Percentiles rank a stretch among this genome's conserved stretches.
Evolutionary conservation across 2,113 vertebrate species (phyloP).

Genomic region (Dasypus novemcinctus): DNA sequence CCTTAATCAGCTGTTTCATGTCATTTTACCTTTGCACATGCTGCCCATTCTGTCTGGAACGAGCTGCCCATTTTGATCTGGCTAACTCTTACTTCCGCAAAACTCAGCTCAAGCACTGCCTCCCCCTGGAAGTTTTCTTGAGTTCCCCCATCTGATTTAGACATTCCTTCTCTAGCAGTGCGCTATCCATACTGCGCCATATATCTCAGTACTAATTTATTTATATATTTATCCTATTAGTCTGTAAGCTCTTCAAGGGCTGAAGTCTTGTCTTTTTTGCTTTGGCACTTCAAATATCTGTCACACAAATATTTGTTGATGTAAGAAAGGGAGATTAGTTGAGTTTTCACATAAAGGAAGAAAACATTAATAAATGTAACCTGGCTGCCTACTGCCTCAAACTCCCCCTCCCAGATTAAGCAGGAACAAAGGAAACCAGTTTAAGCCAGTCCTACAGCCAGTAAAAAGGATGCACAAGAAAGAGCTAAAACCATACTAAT

Average conservation of each 20-base stretch:
- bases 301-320: neutral
- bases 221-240: neutral
- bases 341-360: too few relatives aligned
- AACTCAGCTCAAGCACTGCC: neutral
- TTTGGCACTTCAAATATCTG: neutral
- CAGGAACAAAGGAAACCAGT: too few relatives aligned
- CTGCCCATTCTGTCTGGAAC: neutral
- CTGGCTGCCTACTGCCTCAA: too few relatives aligned
- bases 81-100: neutral
- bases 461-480: too few relatives aligned
- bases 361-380: too few relatives aligned
- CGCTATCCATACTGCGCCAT: neutral
- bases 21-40: neutral
- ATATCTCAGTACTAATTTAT: neutral
- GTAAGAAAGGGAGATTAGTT: too few relatives aligned
- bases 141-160: neutral
- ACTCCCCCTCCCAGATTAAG: too few relatives aligned
- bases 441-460: too few relatives aligned
- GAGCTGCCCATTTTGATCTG: conserved; percentile 26
- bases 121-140: neutral
- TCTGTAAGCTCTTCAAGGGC: neutral
- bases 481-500: too few relatives aligned
- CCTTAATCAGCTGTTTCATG: neutral
- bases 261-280: neutral
- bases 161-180: neutral